Evolutionary conservation across 2,113 vertebrate species (phyloP), one percentile per base, ranked within the genome.

Genomic region (Camelus dromedarius): DNA sequence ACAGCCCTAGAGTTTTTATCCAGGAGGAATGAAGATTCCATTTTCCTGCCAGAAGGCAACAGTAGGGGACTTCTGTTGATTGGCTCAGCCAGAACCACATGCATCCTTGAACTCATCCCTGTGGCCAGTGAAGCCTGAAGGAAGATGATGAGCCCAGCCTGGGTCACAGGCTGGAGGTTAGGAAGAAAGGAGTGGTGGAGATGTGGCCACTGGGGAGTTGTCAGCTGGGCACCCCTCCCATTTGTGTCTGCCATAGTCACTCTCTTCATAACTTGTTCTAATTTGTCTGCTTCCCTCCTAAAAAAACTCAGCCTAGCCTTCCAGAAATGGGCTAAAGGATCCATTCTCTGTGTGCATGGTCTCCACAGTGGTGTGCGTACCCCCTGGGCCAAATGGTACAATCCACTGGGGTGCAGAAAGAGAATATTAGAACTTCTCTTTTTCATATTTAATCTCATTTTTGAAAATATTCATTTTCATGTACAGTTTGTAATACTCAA

Each of bases 381-480:
- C 12, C 30, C 10, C n/a, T 8, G 8, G 6, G 35, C 16, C 50
- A 46, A 56, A 16, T 4, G 13, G 6, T 62, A 46, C 12, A n/a
- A 86, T 70, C 35, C 93, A 13, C 2, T 83, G 50, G 52, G 18
- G 19, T 67, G 15, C 18, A n/a, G 46, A 95, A 54, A 66, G 54
- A 84, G 58, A 91, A 62, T 48, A 73, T 62, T 54, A 92, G 81
- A 83, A 69, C 19, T 82, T 89, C 30, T 96, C 46, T 85, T 70
- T 77, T 89, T 66, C 75, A 89, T 95, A 94, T 96, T 93, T 89
- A 89, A 93, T 93, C 56, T 93, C 73, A 50, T 89, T 89, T 77
- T 95, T 96, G 93, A 92, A 92, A 93, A 58, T 92, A 86, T 81
- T 91, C 62, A 93, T 93, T 91, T 97, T 91, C 76, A 92, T 77